Evolutionary conservation across 2,113 vertebrate genomes (phyloP).

Genomic region (Meriones unguiculatus): DNA sequence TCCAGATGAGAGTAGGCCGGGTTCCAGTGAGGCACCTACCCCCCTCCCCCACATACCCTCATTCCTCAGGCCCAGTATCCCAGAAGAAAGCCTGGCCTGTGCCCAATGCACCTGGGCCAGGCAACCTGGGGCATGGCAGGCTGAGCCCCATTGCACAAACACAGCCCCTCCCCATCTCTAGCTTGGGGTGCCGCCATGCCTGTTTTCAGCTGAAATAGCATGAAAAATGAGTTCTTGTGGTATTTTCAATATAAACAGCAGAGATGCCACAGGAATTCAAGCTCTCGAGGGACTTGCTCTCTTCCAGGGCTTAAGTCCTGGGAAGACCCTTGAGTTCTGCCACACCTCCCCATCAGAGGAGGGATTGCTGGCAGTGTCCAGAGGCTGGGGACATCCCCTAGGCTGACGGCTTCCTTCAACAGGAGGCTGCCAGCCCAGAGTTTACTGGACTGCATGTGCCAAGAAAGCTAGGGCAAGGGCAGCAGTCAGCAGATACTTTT

Average conservation of each 20-base stretch:
- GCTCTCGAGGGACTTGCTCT: slow-evolving; percentile 68
- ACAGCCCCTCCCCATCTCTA: neutral
- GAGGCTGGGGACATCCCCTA: neutral
- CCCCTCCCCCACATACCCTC: neutral
- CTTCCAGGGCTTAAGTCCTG: slow-evolving; percentile 59
- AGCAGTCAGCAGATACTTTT: neutral
- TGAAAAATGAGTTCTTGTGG: slow-evolving; percentile 75
- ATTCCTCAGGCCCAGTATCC: slow-evolving; percentile 66
- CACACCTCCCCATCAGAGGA: neutral
- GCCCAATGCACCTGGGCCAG: slow-evolving; percentile 74
- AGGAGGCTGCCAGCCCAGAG: neutral
- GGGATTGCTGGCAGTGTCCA: neutral
- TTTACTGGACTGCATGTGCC: neutral
- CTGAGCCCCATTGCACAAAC: neutral
- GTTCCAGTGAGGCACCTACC: neutral
- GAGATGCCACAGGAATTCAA: slow-evolving; percentile 71
- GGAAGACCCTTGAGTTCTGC: slow-evolving; percentile 66
- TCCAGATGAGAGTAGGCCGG: neutral
- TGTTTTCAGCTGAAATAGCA: slow-evolving; percentile 76
- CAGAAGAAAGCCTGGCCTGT: slow-evolving; percentile 68
- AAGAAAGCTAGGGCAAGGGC: neutral
- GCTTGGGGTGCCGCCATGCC: slow-evolving; percentile 3
- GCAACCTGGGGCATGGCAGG: slow-evolving; percentile 53
- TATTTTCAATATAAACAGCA: slow-evolving; percentile 80
- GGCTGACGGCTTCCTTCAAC: neutral